Conservation (phyloP, 2,113 vertebrate species). For the Beaufortia kweichowensis region DNA sequence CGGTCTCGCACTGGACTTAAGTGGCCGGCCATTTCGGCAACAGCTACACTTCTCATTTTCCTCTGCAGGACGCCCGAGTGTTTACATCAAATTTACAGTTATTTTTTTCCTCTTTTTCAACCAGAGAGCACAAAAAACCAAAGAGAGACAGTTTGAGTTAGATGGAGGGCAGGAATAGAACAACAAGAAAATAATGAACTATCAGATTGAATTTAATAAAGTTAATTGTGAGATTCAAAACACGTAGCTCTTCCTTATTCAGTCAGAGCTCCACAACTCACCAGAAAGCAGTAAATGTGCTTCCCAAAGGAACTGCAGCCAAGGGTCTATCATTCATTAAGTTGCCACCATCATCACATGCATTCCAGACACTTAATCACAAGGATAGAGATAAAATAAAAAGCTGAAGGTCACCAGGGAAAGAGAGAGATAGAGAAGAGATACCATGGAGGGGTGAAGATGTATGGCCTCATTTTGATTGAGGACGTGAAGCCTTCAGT, state of each 20-base stretch:
- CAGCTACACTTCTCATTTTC: conserved; percentile 14
- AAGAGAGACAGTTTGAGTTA: background rate
- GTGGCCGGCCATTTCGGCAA: conserved; percentile 10
- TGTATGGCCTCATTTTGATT: conserved; percentile 45
- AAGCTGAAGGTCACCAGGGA: conserved; percentile 49
- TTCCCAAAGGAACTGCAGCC: conserved; percentile 52
- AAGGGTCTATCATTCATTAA: conserved; percentile 55
- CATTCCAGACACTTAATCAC: conserved; percentile 53
- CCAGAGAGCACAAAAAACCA: conserved; percentile 9
- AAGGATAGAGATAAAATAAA: conserved; percentile 46
- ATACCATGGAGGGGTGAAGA: conserved; percentile 13
- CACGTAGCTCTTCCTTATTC: background rate
- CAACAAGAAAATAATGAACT: background rate
- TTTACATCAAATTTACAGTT: conserved; percentile 40
- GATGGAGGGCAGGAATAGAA: background rate
- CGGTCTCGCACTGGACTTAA: conserved; percentile 22
- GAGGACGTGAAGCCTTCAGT: conserved; percentile 30
- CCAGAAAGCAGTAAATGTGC: conserved; percentile 38
- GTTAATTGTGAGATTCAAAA: conserved; percentile 28
- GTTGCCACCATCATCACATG: conserved; percentile 45
- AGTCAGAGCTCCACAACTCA: conserved; percentile 5
- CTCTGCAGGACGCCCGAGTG: conserved; percentile 42
- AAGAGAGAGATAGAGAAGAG: conserved; percentile 22
- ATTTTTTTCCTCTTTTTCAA: conserved; percentile 26
- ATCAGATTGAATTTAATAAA: conserved; percentile 35